phyloP scores from a whole-genome alignment of 2,888 invertebrate species.

The Zygaena filipendulae region DNA sequence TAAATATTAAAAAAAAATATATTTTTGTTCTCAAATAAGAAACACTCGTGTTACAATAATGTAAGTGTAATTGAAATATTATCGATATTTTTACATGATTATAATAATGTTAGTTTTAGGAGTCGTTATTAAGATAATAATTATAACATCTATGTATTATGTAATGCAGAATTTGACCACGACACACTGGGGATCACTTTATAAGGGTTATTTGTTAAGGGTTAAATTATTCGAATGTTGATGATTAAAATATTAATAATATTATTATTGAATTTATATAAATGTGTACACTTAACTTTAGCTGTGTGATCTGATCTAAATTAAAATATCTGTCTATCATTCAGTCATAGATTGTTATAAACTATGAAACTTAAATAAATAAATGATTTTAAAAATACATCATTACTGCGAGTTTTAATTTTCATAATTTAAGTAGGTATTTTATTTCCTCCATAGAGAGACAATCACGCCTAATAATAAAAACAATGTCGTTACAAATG shows the following conservation, averaged over 20 bases:
- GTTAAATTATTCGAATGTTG: constrained; percentile 63
- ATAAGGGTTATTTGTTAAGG: constrained; percentile 55
- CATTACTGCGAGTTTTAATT: neutral
- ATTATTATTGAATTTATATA: constrained; percentile 56
- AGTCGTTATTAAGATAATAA: constrained; percentile 31
- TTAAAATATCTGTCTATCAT: constrained; percentile 52
- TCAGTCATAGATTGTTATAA: constrained; percentile 59
- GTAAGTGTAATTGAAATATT: constrained; percentile 54
- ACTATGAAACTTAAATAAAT: constrained; percentile 62
- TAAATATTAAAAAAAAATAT: constrained; percentile 40
- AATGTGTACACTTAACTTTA: constrained; percentile 57
- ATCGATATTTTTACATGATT: constrained; percentile 56
- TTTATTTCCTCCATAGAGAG: too few relatives aligned
- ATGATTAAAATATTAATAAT: constrained; percentile 37
- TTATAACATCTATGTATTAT: constrained; percentile 45
- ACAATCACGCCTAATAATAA: too few relatives aligned
- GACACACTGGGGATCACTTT: constrained; percentile 54
- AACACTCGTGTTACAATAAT: constrained; percentile 45
- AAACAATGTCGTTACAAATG: too few relatives aligned
- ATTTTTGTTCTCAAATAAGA: constrained; percentile 61
- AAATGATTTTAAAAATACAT: constrained; percentile 4
- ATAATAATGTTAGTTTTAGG: constrained; percentile 36
- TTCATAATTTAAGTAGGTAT: too few relatives aligned
- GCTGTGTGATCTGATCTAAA: constrained; percentile 65
- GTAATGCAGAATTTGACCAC: constrained; percentile 39